Evolutionary conservation across 2,797 vertebrate genomes (phyloP).

Genomic region (Echeneis naucrates): DNA sequence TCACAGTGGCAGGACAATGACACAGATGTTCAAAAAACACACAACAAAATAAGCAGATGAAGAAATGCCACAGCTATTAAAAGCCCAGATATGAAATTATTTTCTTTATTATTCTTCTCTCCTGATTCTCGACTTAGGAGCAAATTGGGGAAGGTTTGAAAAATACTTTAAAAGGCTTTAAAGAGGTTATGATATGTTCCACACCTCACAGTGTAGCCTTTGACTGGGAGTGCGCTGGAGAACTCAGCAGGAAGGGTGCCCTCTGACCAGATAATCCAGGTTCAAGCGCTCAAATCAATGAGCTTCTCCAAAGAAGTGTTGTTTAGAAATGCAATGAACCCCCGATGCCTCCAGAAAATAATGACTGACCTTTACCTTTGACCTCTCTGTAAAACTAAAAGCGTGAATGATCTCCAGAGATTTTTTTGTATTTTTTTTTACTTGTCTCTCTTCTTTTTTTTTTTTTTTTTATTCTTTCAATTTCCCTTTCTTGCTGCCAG

Average conservation of each 20-base stretch:
- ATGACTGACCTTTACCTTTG: conserved; percentile 7
- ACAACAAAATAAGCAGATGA: neutral
- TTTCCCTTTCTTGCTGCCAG: neutral
- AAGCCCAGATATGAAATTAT: conserved; percentile 6
- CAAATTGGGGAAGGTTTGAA: conserved; percentile 4
- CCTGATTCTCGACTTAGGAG: neutral
- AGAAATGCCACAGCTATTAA: neutral
- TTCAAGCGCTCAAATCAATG: conserved; percentile 25
- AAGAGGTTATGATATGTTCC: neutral
- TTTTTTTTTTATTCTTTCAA: neutral
- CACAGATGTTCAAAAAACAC: conserved; percentile 1
- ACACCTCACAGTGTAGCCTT: conserved; percentile 1
- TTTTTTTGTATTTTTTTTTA: neutral
- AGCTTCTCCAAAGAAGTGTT: neutral
- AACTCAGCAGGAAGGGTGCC: conserved; percentile 3
- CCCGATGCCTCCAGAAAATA: conserved; percentile 7
- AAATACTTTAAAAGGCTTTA: neutral
- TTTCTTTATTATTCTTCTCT: conserved; percentile 14
- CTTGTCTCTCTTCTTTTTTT: neutral
- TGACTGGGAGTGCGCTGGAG: conserved; percentile 17
- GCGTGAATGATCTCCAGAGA: neutral
- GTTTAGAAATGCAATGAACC: neutral
- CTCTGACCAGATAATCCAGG: conserved; percentile 7
- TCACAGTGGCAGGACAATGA: conserved; percentile 17
- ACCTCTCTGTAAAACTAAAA: conserved; percentile 1